Percentiles rank a stretch among this genome's conserved stretches.
Conservation (phyloP, 2,888 invertebrate genomes). For the Euphydryas editha region DNA sequence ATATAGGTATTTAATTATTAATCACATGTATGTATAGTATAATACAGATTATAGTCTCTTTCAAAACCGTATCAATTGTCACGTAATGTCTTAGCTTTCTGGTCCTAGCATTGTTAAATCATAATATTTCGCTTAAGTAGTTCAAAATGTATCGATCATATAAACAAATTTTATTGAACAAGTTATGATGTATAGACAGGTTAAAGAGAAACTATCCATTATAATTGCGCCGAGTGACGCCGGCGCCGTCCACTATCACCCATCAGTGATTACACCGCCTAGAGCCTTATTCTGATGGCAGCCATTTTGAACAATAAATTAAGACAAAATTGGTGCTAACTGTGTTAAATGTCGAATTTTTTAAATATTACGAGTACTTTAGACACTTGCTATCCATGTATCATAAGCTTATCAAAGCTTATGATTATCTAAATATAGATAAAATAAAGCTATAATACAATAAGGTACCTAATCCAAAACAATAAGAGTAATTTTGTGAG, state of each 20-base stretch:
- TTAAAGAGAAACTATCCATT: slow-evolving; percentile 31
- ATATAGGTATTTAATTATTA: too few species aligned
- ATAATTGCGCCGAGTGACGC: slow-evolving; percentile 34
- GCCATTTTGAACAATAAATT: slow-evolving; percentile 1
- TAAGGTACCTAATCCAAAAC: slow-evolving; percentile 1
- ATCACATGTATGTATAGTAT: too few species aligned
- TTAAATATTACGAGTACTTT: not conserved
- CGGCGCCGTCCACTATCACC: slow-evolving; percentile 42
- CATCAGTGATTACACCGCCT: slow-evolving; percentile 33
- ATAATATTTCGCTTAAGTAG: too few species aligned
- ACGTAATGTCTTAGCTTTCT: too few species aligned
- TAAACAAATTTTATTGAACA: slow-evolving; percentile 17
- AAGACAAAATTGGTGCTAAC: not conserved
- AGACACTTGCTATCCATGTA: not conserved
- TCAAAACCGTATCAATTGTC: too few species aligned
- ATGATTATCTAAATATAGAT: slow-evolving; percentile 11
- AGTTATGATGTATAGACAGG: slow-evolving; percentile 19
- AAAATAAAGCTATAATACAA: not conserved
- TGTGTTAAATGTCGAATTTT: not conserved
- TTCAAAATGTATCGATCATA: not conserved
- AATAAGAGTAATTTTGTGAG: not conserved
- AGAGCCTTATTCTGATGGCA: slow-evolving; percentile 28
- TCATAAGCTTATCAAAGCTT: slow-evolving; percentile 1
- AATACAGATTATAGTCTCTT: too few species aligned
- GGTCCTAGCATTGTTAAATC: too few species aligned